Conservation (phyloP, 2,888 invertebrate species). For the Acanthacorydalis orientalis region DNA sequence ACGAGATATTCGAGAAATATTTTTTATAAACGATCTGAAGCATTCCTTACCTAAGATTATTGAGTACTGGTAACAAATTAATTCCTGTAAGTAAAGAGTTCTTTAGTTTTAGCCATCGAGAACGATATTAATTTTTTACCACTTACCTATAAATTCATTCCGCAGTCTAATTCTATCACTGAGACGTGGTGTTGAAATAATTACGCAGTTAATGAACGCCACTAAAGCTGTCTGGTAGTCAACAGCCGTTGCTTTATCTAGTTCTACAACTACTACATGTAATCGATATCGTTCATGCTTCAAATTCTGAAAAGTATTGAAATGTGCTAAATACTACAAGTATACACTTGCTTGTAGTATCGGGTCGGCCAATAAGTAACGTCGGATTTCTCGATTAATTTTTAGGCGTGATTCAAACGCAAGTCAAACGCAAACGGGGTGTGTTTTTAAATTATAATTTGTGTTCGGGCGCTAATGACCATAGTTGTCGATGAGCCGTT, state of each 20-base stretch:
- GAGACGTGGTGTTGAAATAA: conserved; percentile 75
- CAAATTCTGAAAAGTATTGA: conserved; percentile 41
- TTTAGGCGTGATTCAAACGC: no score
- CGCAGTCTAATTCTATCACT: conserved; percentile 76
- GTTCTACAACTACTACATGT: conserved; percentile 73
- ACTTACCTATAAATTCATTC: conserved; percentile 87
- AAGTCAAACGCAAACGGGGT: no score
- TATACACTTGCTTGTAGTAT: neutral
- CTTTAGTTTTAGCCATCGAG: neutral
- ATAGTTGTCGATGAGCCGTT: no score
- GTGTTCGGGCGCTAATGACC: no score
- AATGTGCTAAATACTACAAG: conserved; percentile 3
- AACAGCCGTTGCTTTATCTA: conserved; percentile 59
- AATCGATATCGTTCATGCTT: conserved; percentile 82
- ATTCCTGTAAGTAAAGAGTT: conserved; percentile 51
- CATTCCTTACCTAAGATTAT: conserved; percentile 60
- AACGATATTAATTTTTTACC: no score
- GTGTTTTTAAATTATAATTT: no score
- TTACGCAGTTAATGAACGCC: conserved; percentile 90
- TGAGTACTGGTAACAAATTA: conserved; percentile 71
- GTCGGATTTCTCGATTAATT: no score
- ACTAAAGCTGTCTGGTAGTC: conserved; percentile 86
- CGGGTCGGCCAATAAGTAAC: no score
- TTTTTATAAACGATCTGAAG: neutral
- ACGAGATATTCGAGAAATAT: neutral